Conservation (phyloP, 2,113 vertebrate genomes). For the Centrocercus urophasianus region DNA sequence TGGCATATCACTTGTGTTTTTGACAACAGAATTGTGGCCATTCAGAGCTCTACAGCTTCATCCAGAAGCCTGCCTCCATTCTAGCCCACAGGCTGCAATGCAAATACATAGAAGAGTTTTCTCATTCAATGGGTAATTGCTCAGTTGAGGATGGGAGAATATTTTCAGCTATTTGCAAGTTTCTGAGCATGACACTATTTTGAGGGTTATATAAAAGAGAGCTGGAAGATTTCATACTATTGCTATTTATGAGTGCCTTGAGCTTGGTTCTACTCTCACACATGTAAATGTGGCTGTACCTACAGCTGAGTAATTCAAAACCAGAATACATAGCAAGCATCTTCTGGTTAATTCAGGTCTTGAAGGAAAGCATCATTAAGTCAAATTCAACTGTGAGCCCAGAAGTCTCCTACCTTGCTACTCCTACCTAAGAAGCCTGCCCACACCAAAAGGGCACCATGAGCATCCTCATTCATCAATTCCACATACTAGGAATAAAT, state of each 20-base stretch:
- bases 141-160: background rate
- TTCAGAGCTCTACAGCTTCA: background rate
- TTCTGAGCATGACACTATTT: background rate
- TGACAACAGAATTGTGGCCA: background rate
- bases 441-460: background rate
- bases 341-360: background rate
- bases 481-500: background rate
- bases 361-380: background rate
- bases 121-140: background rate
- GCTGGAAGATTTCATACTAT: background rate
- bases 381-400: background rate
- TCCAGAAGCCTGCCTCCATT: background rate
- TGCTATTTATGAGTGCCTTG: background rate
- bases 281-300: background rate
- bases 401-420: background rate
- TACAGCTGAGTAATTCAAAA: background rate
- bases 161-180: background rate
- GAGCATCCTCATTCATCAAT: background rate
- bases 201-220: background rate
- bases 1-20: constrained; percentile 34
- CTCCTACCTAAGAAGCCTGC: background rate
- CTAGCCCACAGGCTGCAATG: background rate
- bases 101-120: background rate
- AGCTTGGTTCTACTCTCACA: background rate
- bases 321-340: background rate